Base-by-base conservation (phyloP, 1,140 invertebrate species). In the Harlomillsia oculata region DNA sequence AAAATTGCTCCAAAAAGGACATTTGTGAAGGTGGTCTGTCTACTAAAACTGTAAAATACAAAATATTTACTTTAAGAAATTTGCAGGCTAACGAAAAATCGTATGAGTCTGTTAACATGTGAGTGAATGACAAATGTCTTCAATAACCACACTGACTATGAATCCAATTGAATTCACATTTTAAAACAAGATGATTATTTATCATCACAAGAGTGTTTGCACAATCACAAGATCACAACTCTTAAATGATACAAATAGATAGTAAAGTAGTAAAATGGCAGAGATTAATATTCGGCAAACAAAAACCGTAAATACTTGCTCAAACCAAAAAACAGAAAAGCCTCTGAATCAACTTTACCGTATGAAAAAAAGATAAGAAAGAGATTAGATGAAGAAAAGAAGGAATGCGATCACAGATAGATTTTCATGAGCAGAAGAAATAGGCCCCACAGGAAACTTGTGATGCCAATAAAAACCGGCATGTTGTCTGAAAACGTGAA, bases 1-100 rank as follows among this genome's bases (percentile, higher is more conserved):
- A 72, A 70, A 92, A 90, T 67, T 89, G 86, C 69, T 90, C 87
- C 65, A 89, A 72, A 72, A 89, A 88, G 56, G 87, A 90, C 81
- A 89, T 85, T 72, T 89, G 85, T 37, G 87, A 90, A 39, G 85
- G 81, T 53, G 86, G 85, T 66, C 85, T 75, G 71, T 89, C 85
- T n/a, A n/a, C n/a, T 75, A 87, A 74, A 77, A 89, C 86, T 89
- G 75, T 67, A 78, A 78, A 66, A 14, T 51, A 56, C 60, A 69
- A 59, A 37, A 25, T 20, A 44, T 66, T 8, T 20, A 3, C 18
- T 8, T 28, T 45, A 6, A 25, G 18, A n/a, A 28, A n/a, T n/a
- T n/a, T n/a, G n/a, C n/a, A n/a, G n/a, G n/a, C n/a, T n/a, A n/a
- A n/a, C n/a, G n/a, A n/a, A n/a, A n/a, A n/a, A n/a, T n/a, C n/a